These are phyloP conservation scores for Myotis daubentonii DNA, from an alignment of 2,797 vertebrate species.

Conservation along the genomic window DNA sequence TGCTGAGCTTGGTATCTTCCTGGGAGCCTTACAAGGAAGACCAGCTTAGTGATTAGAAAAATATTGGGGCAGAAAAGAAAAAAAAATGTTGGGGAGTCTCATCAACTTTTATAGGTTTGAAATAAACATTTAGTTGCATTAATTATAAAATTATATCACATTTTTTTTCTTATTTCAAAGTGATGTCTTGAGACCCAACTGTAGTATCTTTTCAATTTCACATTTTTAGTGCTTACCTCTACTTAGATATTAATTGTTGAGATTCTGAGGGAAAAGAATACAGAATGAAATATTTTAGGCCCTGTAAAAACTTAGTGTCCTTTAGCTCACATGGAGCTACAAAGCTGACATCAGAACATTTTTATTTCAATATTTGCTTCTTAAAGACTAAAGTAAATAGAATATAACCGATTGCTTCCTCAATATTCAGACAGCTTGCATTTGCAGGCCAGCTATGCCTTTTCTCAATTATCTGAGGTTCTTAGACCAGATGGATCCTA, in stretches of 20 bases:
- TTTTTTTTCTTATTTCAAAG: constrained; percentile 11
- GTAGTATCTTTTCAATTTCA: constrained; percentile 1
- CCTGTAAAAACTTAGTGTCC: neutral
- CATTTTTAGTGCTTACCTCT: neutral
- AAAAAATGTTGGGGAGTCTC: neutral
- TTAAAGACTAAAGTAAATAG: constrained; percentile 3
- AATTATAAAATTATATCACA: neutral
- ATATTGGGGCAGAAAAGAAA: neutral
- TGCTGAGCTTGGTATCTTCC: neutral
- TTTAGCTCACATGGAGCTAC: constrained; percentile 35
- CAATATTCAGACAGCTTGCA: neutral
- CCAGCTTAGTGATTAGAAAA: neutral
- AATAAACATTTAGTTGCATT: neutral
- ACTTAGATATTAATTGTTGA: neutral
- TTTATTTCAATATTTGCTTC: constrained; percentile 59
- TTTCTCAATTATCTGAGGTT: neutral
- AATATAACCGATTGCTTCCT: neutral
- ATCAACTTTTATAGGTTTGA: neutral
- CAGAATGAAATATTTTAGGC: constrained; percentile 26
- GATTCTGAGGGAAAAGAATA: neutral
- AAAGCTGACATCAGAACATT: constrained; percentile 21
- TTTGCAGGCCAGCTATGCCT: neutral
- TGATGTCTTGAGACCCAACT: neutral
- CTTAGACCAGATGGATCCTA: neutral
- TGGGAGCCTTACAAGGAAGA: neutral